A percentile compares a stretch with the other conserved stretches of the same genome.
phyloP scores from a whole-genome alignment of 2,113 vertebrate species.

The Pseudorectes ferrugineus region DNA sequence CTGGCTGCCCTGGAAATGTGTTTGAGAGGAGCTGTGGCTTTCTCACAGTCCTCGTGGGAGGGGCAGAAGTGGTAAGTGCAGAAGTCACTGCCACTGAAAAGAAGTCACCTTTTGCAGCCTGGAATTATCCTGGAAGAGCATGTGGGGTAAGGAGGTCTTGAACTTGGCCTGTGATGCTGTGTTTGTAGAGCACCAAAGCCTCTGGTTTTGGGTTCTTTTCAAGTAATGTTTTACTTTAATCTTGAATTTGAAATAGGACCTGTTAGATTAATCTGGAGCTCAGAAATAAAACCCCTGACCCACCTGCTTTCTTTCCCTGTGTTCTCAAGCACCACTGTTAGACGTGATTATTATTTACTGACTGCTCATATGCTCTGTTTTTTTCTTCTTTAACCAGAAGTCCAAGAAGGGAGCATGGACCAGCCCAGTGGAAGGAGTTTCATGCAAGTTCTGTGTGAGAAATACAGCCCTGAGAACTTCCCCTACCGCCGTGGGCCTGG shows the following conservation, averaged over 20 bases:
- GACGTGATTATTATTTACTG: neutral
- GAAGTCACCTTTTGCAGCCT: neutral
- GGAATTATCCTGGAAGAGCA: neutral
- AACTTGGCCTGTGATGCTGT: neutral
- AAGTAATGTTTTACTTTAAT: neutral
- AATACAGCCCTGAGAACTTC: conserved; percentile 96
- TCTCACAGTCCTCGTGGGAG: neutral
- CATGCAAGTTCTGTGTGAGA: conserved; percentile 93
- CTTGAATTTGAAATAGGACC: neutral
- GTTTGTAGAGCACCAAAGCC: neutral
- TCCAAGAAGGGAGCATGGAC: conserved; percentile 81
- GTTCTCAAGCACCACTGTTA: neutral
- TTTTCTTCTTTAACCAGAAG: conserved; percentile 43
- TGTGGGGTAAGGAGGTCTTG: neutral
- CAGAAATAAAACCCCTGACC: neutral
- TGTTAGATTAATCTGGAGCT: neutral
- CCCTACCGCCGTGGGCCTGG: conserved; percentile 92
- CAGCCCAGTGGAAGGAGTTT: conserved; percentile 87
- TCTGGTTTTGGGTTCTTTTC: neutral
- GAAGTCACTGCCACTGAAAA: no score
- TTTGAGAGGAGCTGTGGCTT: neutral
- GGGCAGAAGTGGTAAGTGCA: no score
- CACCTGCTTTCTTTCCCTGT: neutral
- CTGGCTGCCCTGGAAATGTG: neutral
- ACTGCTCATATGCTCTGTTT: neutral